phyloP scores from a whole-genome alignment of 2,113 vertebrate species.

The Sorex fumeus region DNA sequence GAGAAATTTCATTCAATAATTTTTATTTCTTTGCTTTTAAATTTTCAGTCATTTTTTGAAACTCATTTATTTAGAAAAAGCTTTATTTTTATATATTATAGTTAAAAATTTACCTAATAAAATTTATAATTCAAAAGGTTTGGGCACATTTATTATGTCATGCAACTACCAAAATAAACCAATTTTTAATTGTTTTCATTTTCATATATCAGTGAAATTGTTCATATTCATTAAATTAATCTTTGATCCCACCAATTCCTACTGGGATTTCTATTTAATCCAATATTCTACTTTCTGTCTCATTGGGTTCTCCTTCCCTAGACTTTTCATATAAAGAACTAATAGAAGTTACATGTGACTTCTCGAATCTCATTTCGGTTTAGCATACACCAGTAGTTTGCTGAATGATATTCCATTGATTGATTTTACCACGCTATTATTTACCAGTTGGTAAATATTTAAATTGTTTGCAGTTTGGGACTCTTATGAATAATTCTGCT shows the following conservation, averaged over 20 bases:
- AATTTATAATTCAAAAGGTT: background rate
- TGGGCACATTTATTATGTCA: background rate
- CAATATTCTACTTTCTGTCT: background rate
- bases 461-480: slow-evolving; percentile 2
- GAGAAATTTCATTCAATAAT: background rate
- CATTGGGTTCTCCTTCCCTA: background rate
- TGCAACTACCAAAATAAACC: background rate
- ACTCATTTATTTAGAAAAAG: slow-evolving; percentile 23
- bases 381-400: background rate
- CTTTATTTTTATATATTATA: background rate
- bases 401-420: background rate
- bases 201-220: background rate
- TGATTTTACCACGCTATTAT: background rate
- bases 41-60: background rate
- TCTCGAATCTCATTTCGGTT: background rate
- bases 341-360: background rate
- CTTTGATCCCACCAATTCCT: too few species aligned
- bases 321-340: background rate
- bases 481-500: background rate
- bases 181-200: background rate
- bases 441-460: background rate
- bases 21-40: background rate
- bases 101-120: background rate
- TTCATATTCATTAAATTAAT: background rate
- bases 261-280: too few species aligned